These are phyloP conservation scores for Pantherophis vulpinus DNA, from an alignment of 2,797 vertebrate species.

Conservation along the genomic window DNA sequence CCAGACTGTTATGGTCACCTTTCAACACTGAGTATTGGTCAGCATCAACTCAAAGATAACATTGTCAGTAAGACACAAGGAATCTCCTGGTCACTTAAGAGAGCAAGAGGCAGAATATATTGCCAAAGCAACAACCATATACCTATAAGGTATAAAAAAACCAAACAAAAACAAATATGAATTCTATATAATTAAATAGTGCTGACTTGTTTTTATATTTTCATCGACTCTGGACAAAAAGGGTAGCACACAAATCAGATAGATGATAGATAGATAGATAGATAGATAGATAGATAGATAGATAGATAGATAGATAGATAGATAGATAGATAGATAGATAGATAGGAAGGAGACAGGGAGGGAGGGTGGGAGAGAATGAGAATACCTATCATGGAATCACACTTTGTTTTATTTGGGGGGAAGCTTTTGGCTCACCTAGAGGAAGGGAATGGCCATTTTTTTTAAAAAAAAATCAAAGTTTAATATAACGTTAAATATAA, in stretches of 20 bases:
- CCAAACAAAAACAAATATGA: neutral
- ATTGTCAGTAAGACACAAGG: neutral
- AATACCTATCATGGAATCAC: neutral
- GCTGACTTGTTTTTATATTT: neutral
- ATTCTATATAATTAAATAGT: neutral
- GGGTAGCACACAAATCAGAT: neutral
- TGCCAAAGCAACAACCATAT: neutral
- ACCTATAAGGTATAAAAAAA: neutral
- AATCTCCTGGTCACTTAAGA: neutral
- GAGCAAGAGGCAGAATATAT: neutral
- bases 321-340: too few species aligned
- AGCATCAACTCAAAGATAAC: neutral
- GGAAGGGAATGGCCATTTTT: neutral
- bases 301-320: too few species aligned
- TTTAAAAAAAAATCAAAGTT: neutral
- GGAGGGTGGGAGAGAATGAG: neutral
- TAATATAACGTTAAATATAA: neutral
- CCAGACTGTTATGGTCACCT: neutral
- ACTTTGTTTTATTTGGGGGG: neutral
- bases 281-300: too few species aligned
- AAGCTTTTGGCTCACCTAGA: neutral
- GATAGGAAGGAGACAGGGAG: too few species aligned
- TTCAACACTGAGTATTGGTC: neutral
- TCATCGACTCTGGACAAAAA: neutral
- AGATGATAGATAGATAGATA: too few species aligned